Base-by-base conservation (phyloP, 2,888 invertebrate species). In the Plebejus argus region DNA sequence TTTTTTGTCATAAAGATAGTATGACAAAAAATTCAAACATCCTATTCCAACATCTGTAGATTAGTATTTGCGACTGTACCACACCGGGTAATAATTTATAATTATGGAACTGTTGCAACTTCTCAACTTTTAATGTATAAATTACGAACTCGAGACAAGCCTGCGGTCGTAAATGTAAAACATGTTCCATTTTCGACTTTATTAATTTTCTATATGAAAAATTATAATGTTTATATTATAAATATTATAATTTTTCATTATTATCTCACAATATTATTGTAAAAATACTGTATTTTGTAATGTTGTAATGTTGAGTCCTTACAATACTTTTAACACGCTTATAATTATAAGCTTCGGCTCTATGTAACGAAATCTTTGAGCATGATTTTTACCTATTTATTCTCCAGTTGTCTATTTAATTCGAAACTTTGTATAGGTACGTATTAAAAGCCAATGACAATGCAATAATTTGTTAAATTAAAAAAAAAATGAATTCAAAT, bases 81-180 rank as follows among this genome's bases (percentile, higher is more conserved):
- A n/a, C 35, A 61, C 66, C 66, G 76, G 15, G 28, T 33, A 23
- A 53, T 33, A 75, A 66, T 77, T 77, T 72, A 72, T 45, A 72
- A 72, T 72, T 72, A 72, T 66, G 33, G 66, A 66, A 33, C 66
- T 66, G 66, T 18, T 66, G 33, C 66, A 66, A 28, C 66, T 66
- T 66, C 66, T 66, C 66, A 66, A 66, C 66, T 66, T 66, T 66
- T 66, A 66, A 66, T 66, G 66, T 66, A 66, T 66, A 33, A 66
- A 66, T 66, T 66, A 66, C 66, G 28, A 66, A 66, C 66, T 66
- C 66, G 28, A 66, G 66, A 66, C 66, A 66, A 66, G 66, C 28
- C 66, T 33, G 66, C 66, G 66, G 66, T 66, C 28, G 28, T 28
- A 66, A 66, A 66, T 15, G 66, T 66, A 15, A 66, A 66, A 66